phyloP scores from a whole-genome alignment of 1,140 invertebrate species.

The Anoplolepis gracilipes region DNA sequence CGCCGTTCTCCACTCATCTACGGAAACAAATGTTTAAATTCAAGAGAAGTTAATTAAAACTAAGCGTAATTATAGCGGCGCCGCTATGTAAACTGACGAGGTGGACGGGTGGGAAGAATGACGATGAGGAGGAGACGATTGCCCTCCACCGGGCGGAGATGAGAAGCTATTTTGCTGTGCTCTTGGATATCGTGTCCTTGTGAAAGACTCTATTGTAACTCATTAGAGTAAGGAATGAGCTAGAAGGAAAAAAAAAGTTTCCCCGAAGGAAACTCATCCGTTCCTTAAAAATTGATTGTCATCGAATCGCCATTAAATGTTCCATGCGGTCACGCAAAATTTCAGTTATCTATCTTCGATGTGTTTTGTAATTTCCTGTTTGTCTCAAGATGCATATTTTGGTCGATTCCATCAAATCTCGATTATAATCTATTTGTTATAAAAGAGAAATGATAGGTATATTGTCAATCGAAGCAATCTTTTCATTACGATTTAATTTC shows the following conservation, averaged over 20 bases:
- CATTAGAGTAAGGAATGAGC: slow-evolving; percentile 42
- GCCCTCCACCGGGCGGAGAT: slow-evolving; percentile 63
- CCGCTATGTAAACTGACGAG: slow-evolving; percentile 69
- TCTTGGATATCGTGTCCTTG: slow-evolving; percentile 69
- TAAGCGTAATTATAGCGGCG: slow-evolving; percentile 76
- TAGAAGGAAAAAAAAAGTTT: slow-evolving; percentile 15
- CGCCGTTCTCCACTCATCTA: slow-evolving; percentile 64
- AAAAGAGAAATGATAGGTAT: background rate
- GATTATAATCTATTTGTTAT: background rate
- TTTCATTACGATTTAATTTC: background rate
- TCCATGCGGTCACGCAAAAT: background rate
- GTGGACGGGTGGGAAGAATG: slow-evolving; percentile 26
- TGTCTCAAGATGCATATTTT: background rate
- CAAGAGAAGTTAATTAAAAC: slow-evolving; percentile 80
- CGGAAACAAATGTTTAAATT: slow-evolving; percentile 78
- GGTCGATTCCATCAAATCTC: background rate
- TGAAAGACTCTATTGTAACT: slow-evolving; percentile 71
- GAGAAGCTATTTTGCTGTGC: slow-evolving; percentile 68
- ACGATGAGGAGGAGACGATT: slow-evolving; percentile 56
- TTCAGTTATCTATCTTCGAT: background rate
- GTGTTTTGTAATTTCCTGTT: slow-evolving; percentile 25
- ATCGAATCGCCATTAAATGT: slow-evolving; percentile 46
- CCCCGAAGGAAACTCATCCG: slow-evolving; percentile 20
- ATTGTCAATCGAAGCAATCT: no score
- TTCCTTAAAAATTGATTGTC: slow-evolving; percentile 66